Percentiles rank a stretch among this genome's conserved stretches.
Conservation (phyloP, 2,888 invertebrate genomes). For the Notodromas monacha region DNA sequence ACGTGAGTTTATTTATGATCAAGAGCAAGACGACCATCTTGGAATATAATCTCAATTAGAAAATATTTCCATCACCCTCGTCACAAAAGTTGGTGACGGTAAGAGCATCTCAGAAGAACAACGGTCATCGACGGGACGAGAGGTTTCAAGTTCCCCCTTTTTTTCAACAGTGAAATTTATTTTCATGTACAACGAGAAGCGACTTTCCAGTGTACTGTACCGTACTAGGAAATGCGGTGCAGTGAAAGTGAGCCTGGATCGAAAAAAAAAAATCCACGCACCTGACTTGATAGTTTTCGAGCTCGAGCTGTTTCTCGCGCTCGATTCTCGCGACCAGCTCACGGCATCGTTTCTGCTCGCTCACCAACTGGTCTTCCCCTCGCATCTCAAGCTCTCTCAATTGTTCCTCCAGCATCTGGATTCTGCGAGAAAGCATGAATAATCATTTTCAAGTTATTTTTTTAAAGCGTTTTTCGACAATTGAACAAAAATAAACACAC, state of each 20-base stretch:
- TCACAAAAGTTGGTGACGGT: no score
- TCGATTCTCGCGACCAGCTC: slow-evolving; percentile 50
- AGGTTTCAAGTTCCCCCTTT: no score
- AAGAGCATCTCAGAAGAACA: no score
- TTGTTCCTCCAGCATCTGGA: slow-evolving; percentile 69
- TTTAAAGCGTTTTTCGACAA: neutral
- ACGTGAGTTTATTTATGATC: no score
- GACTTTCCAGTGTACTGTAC: no score
- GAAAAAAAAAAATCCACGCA: slow-evolving; percentile 11
- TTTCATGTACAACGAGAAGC: no score
- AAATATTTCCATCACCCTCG: no score
- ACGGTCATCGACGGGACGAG: no score
- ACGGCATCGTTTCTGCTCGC: slow-evolving; percentile 51
- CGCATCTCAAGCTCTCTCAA: slow-evolving; percentile 43
- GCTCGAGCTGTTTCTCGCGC: slow-evolving; percentile 40
- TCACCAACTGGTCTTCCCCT: slow-evolving; percentile 34
- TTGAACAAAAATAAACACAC: slow-evolving; percentile 1
- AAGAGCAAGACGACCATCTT: no score
- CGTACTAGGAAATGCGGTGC: no score
- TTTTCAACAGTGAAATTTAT: no score
- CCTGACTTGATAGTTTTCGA: slow-evolving; percentile 36
- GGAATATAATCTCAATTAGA: no score
- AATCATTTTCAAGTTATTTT: slow-evolving; percentile 7
- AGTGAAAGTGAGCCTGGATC: slow-evolving; percentile 13
- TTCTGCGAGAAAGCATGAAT: slow-evolving; percentile 22